Percentiles rank a stretch among this genome's conserved stretches.
Conservation (phyloP, 2,888 invertebrate genomes). For the Acanthacorydalis orientalis region DNA sequence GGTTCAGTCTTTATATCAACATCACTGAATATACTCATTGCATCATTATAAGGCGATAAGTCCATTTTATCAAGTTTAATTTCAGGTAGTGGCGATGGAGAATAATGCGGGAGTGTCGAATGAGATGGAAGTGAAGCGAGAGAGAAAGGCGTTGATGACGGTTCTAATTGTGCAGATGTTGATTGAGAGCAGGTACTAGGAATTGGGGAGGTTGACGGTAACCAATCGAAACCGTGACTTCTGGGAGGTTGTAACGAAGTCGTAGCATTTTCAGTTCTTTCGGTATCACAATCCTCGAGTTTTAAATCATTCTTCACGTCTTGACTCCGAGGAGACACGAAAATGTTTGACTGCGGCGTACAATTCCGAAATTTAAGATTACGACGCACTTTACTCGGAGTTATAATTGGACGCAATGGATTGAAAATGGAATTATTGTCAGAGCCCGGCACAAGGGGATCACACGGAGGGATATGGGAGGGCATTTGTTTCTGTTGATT, state of each 20-base stretch:
- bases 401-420: constrained; percentile 5
- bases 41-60: constrained; percentile 3
- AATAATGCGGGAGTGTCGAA: neutral
- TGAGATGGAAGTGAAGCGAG: neutral
- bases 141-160: neutral
- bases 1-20: neutral
- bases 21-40: neutral
- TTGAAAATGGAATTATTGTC: constrained; percentile 21
- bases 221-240: neutral
- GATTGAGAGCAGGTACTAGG: neutral
- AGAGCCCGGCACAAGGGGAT: constrained; percentile 45
- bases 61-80: constrained; percentile 2
- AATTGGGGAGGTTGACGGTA: neutral
- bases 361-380: constrained; percentile 5
- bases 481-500: constrained; percentile 19
- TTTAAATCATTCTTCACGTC: neutral
- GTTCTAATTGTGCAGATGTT: neutral
- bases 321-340: neutral
- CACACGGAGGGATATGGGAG: constrained; percentile 24
- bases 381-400: constrained; percentile 5
- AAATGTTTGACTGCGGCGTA: constrained; percentile 6
- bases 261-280: neutral
- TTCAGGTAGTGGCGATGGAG: constrained; percentile 2
- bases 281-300: neutral
- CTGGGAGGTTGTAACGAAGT: neutral